A percentile compares a stretch with the other conserved stretches of the same genome.
Evolutionary conservation across 2,888 invertebrate species (phyloP).

Genomic region (Eretmocerus hayati): DNA sequence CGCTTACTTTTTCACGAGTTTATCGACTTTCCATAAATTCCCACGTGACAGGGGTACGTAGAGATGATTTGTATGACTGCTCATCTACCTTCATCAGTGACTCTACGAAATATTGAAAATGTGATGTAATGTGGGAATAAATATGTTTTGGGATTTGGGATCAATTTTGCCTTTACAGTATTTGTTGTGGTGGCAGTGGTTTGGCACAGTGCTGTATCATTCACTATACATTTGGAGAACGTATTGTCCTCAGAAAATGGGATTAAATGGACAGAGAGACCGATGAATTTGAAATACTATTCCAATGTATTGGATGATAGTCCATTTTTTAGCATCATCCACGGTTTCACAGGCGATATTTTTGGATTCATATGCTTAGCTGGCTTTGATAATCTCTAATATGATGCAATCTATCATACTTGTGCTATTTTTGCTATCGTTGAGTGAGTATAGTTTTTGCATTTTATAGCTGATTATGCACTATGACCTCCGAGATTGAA

Average conservation of each 20-base stretch:
- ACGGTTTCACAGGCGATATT: constrained; percentile 3
- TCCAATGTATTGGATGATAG: constrained; percentile 8
- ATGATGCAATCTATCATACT: constrained; percentile 5
- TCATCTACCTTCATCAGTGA: no score
- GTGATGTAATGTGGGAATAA: no score
- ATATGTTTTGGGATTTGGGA: no score
- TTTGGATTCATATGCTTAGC: constrained; percentile 8
- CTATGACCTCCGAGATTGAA: no score
- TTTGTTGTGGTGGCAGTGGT: constrained; percentile 9
- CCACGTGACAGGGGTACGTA: no score
- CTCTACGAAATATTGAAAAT: no score
- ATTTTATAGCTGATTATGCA: no score
- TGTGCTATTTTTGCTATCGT: constrained; percentile 14
- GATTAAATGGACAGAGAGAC: constrained; percentile 5
- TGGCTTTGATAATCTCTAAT: constrained; percentile 14
- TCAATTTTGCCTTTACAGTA: constrained; percentile 1
- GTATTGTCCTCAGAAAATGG: constrained; percentile 2
- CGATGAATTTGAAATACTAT: constrained; percentile 7
- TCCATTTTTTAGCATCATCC: constrained; percentile 9
- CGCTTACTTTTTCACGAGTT: no score
- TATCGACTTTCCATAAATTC: no score
- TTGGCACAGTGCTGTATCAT: constrained; percentile 10
- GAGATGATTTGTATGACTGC: not conserved
- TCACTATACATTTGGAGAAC: constrained; percentile 11
- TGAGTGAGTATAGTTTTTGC: constrained; percentile 5